Evolutionary conservation across 2,888 invertebrate species (phyloP), one percentile per base, ranked within the genome.

Genomic region (Eilema griseolum): DNA sequence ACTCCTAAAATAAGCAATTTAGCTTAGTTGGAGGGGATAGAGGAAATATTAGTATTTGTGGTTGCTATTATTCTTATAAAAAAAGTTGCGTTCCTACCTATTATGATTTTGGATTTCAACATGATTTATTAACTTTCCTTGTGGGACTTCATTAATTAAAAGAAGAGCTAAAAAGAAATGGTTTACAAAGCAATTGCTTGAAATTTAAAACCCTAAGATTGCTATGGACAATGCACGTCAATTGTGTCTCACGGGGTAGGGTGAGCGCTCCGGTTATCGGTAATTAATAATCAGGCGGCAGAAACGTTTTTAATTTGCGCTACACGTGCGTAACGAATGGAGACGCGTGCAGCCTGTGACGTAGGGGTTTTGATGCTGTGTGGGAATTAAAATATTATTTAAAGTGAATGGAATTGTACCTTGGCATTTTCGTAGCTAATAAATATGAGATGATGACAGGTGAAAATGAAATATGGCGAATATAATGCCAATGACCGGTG

Each of bases 221-320:
- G 16, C 60, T 20, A 26, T 68, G 57, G 74, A 86, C 86, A 90
- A 91, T 87, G 73, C 78, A 76, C 78, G 77, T 87, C 89, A 89
- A 91, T 90, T 88, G 88, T 83, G 82, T 93, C 92, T 92, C 92
- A 92, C 92, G 90, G 83, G 81, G 77, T 80, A 73, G 86, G 88
- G 89, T 84, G 83, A 79, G 74, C 72, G 82, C 79, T 71, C 81
- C 79, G 79, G 86, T 88, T 83, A 85, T 85, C 81, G 87, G 88
- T 93, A 90, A 93, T 92, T 92, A 93, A 93, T 92, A 92, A 89
- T 88, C 88, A 86, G 85, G 78, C 81, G 75, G 85, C 83, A 84
- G 86, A 92, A 92, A 91, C 90, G 90, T 90, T 93, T 94, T 93
- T 92, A 93, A 93, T 94, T 95, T 91, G 89, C 88, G 81, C 76